A percentile compares a stretch with the other conserved stretches of the same genome.
These are phyloP conservation scores for Pangasius larnaudii DNA, from an alignment of 2,797 vertebrate genomes.

Conservation along the genomic window DNA sequence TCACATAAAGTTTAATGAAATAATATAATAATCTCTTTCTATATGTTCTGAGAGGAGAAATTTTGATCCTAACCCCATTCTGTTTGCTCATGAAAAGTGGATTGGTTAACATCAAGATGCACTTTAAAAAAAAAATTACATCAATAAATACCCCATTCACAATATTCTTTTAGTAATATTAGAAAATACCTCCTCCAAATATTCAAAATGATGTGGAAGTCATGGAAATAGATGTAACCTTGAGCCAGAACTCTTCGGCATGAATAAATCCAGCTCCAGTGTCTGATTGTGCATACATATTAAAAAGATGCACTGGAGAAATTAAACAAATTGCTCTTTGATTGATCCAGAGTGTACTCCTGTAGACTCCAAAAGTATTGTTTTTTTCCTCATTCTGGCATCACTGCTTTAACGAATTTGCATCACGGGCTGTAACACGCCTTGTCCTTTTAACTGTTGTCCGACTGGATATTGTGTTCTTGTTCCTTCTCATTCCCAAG, in stretches of 20 bases:
- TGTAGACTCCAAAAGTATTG: conserved; percentile 39
- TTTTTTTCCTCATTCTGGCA: conserved; percentile 31
- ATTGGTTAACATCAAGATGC: neutral
- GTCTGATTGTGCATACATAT: conserved; percentile 61
- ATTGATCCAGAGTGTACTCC: conserved; percentile 54
- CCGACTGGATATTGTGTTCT: conserved; percentile 15
- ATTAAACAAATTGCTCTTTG: conserved; percentile 58
- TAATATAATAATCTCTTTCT: neutral
- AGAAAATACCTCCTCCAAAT: conserved; percentile 19
- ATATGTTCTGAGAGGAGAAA: neutral
- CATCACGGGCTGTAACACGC: neutral
- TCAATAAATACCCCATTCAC: neutral
- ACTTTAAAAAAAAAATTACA: neutral
- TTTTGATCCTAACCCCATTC: neutral
- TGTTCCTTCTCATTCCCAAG: conserved; percentile 28
- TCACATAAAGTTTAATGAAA: neutral
- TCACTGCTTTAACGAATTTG: conserved; percentile 42
- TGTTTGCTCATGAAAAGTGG: neutral
- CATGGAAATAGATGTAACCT: conserved; percentile 33
- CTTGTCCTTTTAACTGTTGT: conserved; percentile 41
- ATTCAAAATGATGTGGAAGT: conserved; percentile 30
- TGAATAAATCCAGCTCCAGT: conserved; percentile 57
- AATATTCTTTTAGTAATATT: neutral
- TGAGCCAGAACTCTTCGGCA: conserved; percentile 24
- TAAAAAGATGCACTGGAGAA: conserved; percentile 57